Evolutionary conservation across 2,888 invertebrate species (phyloP).

Genomic region (Lucinisca nassula): DNA sequence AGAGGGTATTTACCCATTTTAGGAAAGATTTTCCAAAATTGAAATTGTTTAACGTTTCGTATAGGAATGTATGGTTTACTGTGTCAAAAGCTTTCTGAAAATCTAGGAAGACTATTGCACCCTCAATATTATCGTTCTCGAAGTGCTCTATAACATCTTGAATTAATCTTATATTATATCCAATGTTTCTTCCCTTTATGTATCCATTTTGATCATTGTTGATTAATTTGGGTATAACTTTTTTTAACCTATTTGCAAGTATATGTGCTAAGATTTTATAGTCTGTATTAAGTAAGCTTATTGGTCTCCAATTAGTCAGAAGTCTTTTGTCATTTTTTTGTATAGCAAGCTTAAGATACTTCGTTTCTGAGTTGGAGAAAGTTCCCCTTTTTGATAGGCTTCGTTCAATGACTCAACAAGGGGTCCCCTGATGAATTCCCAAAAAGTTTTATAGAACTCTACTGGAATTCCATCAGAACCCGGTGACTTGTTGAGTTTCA

Average conservation of each 20-base stretch:
- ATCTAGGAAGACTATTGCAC: constrained; percentile 19
- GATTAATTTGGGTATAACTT: background rate
- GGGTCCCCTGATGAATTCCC: background rate
- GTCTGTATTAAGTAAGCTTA: constrained; percentile 18
- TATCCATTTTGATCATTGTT: constrained; percentile 19
- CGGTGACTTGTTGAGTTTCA: constrained; percentile 44
- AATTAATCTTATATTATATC: constrained; percentile 25
- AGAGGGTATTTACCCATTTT: constrained; percentile 22
- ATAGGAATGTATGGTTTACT: background rate
- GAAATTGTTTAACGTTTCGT: background rate
- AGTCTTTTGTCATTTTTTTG: constrained; percentile 6
- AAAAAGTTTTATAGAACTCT: constrained; percentile 46
- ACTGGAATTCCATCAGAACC: constrained; percentile 37
- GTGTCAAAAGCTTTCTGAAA: constrained; percentile 33
- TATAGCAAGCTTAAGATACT: constrained; percentile 15
- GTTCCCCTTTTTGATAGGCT: background rate
- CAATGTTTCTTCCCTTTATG: constrained; percentile 24
- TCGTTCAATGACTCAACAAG: constrained; percentile 32
- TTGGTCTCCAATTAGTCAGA: constrained; percentile 23
- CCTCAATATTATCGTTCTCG: constrained; percentile 10
- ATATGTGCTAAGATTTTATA: constrained; percentile 24
- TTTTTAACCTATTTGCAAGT: constrained; percentile 21
- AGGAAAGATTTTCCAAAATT: constrained; percentile 13
- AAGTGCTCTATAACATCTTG: constrained; percentile 24
- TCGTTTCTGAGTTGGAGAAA: constrained; percentile 23